A percentile compares a stretch with the other conserved stretches of the same genome.
These are phyloP conservation scores for Tribolium madens DNA, from an alignment of 1,140 invertebrate species.

Conservation along the genomic window DNA sequence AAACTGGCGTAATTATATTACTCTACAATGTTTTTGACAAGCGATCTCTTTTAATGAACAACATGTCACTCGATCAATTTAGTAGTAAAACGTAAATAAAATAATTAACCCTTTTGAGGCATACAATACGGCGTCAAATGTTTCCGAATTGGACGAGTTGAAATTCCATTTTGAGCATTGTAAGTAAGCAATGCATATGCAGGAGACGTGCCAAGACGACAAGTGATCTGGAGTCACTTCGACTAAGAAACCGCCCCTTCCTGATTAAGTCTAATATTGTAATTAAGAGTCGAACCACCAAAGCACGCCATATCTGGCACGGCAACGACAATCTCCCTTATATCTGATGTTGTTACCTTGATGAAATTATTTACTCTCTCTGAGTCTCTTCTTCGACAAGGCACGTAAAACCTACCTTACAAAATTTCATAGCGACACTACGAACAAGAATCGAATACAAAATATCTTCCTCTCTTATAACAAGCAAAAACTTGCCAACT, in stretches of 20 bases:
- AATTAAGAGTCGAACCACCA: constrained; percentile 47
- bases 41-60: too few relatives aligned
- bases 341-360: constrained; percentile 41
- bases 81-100: not conserved
- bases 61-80: not conserved
- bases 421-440: constrained; percentile 21
- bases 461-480: constrained; percentile 11
- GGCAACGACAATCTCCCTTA: constrained; percentile 38
- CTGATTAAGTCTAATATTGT: constrained; percentile 48
- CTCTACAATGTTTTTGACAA: not conserved
- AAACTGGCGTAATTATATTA: not conserved
- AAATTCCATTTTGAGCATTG: constrained; percentile 44
- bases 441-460: constrained; percentile 26
- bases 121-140: not conserved
- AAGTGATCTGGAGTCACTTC: constrained; percentile 32
- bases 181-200: constrained; percentile 47
- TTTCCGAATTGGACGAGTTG: constrained; percentile 3
- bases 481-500: constrained; percentile 29
- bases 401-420: constrained; percentile 30
- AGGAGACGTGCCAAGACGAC: constrained; percentile 31
- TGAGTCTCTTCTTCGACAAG: constrained; percentile 20
- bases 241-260: constrained; percentile 43
- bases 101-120: not conserved
- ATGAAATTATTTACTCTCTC: constrained; percentile 45
- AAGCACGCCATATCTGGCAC: constrained; percentile 38